These are phyloP conservation scores for Aphyosemion australe DNA, from an alignment of 2,113 vertebrate genomes.

Conservation along the genomic window DNA sequence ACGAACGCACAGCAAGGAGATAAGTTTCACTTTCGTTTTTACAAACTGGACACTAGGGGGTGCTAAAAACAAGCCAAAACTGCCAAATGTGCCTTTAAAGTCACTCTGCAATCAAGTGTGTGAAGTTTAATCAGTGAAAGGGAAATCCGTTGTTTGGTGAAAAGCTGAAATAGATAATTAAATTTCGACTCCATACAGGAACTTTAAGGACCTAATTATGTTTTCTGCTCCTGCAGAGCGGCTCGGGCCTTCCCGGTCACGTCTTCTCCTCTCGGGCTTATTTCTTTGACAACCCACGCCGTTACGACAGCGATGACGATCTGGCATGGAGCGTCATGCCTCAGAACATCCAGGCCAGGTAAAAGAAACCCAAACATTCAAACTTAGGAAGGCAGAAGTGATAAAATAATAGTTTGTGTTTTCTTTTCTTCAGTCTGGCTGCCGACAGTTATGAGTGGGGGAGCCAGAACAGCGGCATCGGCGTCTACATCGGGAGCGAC, in stretches of 20 bases:
- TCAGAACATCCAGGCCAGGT: slow-evolving; percentile 91
- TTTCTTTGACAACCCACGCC: slow-evolving; percentile 96
- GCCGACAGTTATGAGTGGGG: slow-evolving; percentile 90
- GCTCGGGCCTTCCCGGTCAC: slow-evolving; percentile 85
- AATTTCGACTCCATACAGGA: no score
- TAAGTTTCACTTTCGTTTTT: no score
- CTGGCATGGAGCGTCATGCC: slow-evolving; percentile 92
- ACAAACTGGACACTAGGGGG: no score
- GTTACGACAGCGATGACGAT: slow-evolving; percentile 96
- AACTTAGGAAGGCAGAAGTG: no score
- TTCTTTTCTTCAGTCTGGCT: slow-evolving; percentile 77
- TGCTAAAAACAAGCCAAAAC: no score
- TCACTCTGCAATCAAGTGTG: no score
- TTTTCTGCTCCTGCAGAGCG: slow-evolving; percentile 75
- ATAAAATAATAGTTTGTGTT: background rate
- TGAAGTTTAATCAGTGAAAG: no score
- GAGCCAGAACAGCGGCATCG: slow-evolving; percentile 85
- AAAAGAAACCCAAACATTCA: slow-evolving; percentile 1
- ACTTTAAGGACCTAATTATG: background rate
- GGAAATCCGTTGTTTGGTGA: no score
- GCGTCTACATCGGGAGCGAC: slow-evolving; percentile 82
- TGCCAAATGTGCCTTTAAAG: no score
- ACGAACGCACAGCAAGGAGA: no score
- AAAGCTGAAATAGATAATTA: no score
- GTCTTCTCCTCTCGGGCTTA: slow-evolving; percentile 90